Evolutionary conservation across 2,888 invertebrate genomes (phyloP).

Genomic region (Drosophila planitibia): DNA sequence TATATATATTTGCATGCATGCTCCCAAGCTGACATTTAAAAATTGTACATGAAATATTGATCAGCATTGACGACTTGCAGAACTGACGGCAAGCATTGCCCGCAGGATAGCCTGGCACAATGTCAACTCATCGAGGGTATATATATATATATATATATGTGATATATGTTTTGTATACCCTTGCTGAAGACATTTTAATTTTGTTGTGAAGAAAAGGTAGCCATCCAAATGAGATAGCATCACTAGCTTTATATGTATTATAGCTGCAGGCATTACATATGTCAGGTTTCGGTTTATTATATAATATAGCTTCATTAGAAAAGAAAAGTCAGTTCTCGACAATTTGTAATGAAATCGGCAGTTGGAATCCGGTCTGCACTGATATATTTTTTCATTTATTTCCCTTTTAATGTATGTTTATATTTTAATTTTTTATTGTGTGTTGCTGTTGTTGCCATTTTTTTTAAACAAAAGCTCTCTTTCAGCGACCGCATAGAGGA

Average conservation of each 20-base stretch:
- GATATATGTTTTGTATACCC: constrained; percentile 3
- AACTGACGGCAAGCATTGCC: constrained; percentile 29
- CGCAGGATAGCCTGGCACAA: constrained; percentile 51
- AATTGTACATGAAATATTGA: constrained; percentile 75
- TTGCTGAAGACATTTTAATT: neutral
- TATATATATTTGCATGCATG: constrained; percentile 29
- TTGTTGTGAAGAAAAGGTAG: neutral
- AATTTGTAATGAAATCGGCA: no score
- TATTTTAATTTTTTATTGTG: neutral
- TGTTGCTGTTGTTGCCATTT: neutral
- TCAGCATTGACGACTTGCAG: constrained; percentile 59
- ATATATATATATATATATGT: constrained; percentile 22
- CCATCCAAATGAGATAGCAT: neutral
- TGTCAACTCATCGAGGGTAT: constrained; percentile 44
- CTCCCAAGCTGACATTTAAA: constrained; percentile 53
- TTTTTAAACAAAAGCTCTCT: constrained; percentile 45
- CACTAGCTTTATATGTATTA: neutral
- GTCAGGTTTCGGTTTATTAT: neutral
- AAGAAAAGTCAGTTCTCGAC: no score
- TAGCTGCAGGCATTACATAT: neutral
- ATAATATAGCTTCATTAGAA: neutral
- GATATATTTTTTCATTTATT: no score
- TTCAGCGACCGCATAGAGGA: constrained; percentile 52
- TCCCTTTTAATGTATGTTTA: neutral
- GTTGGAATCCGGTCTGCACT: no score